phyloP scores from a whole-genome alignment of 2,888 invertebrate species.

The Papilio protenor region DNA sequence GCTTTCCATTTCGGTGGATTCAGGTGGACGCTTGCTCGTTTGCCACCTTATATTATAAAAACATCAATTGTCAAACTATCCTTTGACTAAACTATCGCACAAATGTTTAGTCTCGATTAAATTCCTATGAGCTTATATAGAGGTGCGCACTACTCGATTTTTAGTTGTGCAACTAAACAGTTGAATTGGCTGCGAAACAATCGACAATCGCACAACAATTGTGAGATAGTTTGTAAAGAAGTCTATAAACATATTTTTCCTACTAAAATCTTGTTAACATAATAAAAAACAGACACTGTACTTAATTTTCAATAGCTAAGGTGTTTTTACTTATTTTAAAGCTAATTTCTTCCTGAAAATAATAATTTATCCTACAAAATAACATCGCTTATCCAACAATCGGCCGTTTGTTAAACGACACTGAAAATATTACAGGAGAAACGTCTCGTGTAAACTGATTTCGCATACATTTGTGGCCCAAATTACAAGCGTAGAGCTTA shows the following conservation, averaged over 20 bases:
- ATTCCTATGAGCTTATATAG: no score
- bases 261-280: background rate
- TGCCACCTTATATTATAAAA: no score
- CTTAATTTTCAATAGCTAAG: background rate
- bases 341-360: background rate
- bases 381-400: conserved; percentile 27
- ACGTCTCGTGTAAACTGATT: conserved; percentile 61
- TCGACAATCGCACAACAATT: no score
- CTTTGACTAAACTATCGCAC: no score
- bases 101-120: no score
- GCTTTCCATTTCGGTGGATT: no score
- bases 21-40: no score
- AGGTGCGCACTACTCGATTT: no score
- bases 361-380: conserved; percentile 21
- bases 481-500: conserved; percentile 27
- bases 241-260: background rate
- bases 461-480: conserved; percentile 44
- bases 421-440: conserved; percentile 55
- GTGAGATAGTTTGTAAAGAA: no score
- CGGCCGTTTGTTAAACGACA: conserved; percentile 50
- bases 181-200: no score
- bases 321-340: background rate
- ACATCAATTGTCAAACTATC: no score
- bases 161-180: no score
- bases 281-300: background rate